Evolutionary conservation across 2,113 vertebrate genomes (phyloP).

Genomic region (Cavia aperea): DNA sequence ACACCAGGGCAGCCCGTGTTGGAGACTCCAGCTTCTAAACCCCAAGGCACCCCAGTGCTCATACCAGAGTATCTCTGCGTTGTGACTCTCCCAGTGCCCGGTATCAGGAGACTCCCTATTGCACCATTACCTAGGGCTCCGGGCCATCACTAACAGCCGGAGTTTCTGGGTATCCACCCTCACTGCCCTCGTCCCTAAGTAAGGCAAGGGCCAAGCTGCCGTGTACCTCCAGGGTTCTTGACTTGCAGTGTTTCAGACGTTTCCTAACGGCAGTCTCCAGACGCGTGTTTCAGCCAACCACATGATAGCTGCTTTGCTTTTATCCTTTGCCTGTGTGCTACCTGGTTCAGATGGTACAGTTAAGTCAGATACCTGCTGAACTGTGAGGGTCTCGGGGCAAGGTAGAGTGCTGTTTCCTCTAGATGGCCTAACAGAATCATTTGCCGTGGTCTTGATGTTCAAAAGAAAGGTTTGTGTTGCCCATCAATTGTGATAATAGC

Average conservation of each 20-base stretch:
- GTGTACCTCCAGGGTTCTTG: not conserved
- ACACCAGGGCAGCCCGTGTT: too few relatives aligned
- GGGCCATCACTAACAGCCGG: not conserved
- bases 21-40: not conserved
- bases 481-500: not conserved
- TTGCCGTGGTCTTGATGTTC: not conserved
- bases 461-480: too few relatives aligned
- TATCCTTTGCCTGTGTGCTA: not conserved
- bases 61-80: not conserved
- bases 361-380: not conserved
- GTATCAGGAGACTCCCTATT: too few relatives aligned
- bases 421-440: not conserved
- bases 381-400: not conserved
- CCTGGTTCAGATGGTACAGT: not conserved
- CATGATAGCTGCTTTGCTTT: not conserved
- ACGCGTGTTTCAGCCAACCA: not conserved
- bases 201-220: not conserved
- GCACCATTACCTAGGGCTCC: not conserved
- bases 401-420: not conserved
- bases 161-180: not conserved
- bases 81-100: not conserved
- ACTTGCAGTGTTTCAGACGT: not conserved
- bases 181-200: not conserved
- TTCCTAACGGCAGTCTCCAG: not conserved
- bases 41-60: not conserved